phyloP scores from a whole-genome alignment of 2,797 vertebrate species.

The Trachops cirrhosus region DNA sequence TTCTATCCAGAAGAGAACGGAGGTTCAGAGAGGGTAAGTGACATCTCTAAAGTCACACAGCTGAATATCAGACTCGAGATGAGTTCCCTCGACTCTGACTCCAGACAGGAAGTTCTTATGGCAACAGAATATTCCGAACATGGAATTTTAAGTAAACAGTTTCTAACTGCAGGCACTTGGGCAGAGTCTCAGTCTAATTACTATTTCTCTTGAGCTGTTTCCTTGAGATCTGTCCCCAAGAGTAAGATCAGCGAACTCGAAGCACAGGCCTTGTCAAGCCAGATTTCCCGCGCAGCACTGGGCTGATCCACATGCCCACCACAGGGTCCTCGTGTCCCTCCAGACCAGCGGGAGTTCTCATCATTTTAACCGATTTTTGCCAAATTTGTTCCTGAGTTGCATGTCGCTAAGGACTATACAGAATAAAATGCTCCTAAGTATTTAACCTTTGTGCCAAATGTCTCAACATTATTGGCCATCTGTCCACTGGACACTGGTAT shows the following conservation, averaged over 20 bases:
- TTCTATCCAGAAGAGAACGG: neutral
- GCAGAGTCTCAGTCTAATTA: neutral
- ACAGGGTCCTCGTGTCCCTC: neutral
- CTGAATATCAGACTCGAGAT: neutral
- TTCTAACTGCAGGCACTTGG: neutral
- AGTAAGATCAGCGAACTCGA: neutral
- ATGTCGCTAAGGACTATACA: neutral
- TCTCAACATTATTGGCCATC: neutral
- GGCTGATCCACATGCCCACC: neutral
- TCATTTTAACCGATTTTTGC: neutral
- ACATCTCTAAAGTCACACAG: neutral
- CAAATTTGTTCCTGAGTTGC: neutral
- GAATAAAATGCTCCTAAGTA: neutral
- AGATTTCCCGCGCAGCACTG: neutral
- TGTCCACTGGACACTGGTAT: neutral
- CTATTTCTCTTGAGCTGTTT: neutral
- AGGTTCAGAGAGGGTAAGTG: neutral
- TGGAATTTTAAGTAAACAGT: constrained; percentile 6
- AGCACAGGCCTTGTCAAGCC: neutral
- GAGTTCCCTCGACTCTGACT: neutral
- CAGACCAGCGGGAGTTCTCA: neutral
- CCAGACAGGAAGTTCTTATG: neutral
- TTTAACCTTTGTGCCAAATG: neutral
- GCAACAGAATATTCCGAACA: neutral
- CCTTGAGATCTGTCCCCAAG: constrained; percentile 12